These are phyloP conservation scores for Chironomus tepperi DNA, from an alignment of 1,140 invertebrate species.

Conservation along the genomic window DNA sequence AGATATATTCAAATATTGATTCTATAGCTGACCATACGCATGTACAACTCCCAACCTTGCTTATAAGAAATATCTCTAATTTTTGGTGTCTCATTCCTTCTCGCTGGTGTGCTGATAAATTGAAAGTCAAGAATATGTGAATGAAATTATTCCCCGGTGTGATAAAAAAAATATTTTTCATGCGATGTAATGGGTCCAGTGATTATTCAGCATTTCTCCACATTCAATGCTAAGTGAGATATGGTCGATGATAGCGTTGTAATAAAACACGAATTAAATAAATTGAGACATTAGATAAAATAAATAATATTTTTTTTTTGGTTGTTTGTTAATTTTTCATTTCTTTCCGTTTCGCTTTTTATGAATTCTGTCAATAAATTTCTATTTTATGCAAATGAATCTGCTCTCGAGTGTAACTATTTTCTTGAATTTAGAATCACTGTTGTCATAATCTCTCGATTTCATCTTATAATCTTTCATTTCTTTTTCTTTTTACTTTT, in stretches of 20 bases:
- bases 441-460: background rate
- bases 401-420: background rate
- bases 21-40: too few species aligned
- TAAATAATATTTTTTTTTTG: background rate
- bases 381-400: conserved; percentile 18
- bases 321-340: background rate
- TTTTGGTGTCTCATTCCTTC: background rate
- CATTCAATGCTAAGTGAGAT: background rate
- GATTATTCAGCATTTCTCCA: background rate
- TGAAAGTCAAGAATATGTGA: background rate
- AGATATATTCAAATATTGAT: too few species aligned
- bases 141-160: conserved; percentile 12
- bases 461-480: background rate
- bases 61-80: background rate
- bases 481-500: background rate
- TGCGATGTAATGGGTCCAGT: background rate
- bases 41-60: too few species aligned
- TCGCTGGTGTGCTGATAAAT: background rate
- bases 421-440: background rate
- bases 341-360: background rate
- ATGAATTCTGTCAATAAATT: background rate
- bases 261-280: background rate
- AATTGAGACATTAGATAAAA: conserved; percentile 14
- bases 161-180: background rate
- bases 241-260: background rate